Base-by-base conservation (phyloP, 2,888 invertebrate species). In the Apoda limacodes region DNA sequence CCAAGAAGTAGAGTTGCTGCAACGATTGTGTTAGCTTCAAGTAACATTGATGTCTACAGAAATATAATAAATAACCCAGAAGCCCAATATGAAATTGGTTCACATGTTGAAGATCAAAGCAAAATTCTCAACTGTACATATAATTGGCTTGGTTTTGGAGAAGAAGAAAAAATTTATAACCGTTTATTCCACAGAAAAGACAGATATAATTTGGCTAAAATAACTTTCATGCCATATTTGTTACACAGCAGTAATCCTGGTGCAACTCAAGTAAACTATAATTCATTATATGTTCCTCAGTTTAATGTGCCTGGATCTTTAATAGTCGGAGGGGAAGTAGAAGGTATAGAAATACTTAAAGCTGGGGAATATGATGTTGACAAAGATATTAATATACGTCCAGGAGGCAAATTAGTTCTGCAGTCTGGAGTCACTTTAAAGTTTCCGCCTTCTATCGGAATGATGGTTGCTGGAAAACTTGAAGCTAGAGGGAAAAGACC, bases 1-100 rank as follows among this genome's bases (percentile, higher is more conserved):
- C 95, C 98, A 0, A 84, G 99, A 48, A 95, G 93, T 39, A 83
- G 93, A 44, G 97, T 98, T 0, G 92, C 97, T 2, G 98, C 98
- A 1, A 90, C 95, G 0, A 84, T 98, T 20, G 94, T 97, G 0
- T 84, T 98, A 11, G 92, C 94, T 0, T 97, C 97, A 0, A 88
- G 90, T 55, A 98, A 98, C 59, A 88, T 97, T 1, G 85, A 88
- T 24, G 85, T 98, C 2, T 93, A 85, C 49, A 84, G 98, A 35
- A 99, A 99, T 65, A 93, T 95, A 36, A 86, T 98, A 21, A 88
- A 92, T 35, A 98, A 99, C 68, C 89, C 89, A 2, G 88, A 89
- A 40, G 95, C 98, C 0, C 85, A 87, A 31, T 97, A 95, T 60
- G 98, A 99, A 78, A 89, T 99, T 25, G 96, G 96, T 0, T 96